A percentile compares a stretch with the other conserved stretches of the same genome.
Evolutionary conservation across 2,797 vertebrate species (phyloP).

Genomic region (Chanos chanos): DNA sequence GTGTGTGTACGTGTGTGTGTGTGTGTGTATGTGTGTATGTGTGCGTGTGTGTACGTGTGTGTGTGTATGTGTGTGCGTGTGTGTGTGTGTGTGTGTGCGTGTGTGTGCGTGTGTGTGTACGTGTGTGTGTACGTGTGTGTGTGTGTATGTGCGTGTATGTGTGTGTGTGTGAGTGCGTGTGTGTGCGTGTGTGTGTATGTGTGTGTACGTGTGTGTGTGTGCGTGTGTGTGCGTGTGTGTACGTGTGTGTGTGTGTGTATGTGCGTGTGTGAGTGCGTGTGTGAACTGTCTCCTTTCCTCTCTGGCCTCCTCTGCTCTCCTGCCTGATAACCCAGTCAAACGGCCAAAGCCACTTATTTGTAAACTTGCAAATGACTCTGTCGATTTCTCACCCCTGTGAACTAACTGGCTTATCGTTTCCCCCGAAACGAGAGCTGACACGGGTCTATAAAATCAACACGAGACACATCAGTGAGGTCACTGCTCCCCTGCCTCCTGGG

Average conservation of each 20-base stretch:
- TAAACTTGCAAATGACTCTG: conserved; percentile 27
- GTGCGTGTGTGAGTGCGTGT: conserved; percentile 5
- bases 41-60: conserved; percentile 3
- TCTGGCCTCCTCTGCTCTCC: background rate
- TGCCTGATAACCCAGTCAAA: no score
- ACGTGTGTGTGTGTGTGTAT: no score
- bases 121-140: no score
- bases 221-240: background rate
- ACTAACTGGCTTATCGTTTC: conserved; percentile 19
- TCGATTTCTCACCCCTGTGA: conserved; percentile 24
- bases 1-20: no score
- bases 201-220: no score
- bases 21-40: no score
- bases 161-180: no score
- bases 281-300: background rate
- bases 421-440: conserved; percentile 16
- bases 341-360: conserved; percentile 20
- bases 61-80: background rate
- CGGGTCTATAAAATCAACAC: conserved; percentile 21
- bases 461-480: background rate
- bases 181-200: no score
- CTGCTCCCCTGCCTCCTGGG: background rate
- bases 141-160: no score
- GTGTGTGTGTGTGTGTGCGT: conserved; percentile 4
- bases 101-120: no score